Evolutionary conservation across 2,888 invertebrate genomes (phyloP).

Genomic region (Drosophila subquinaria): DNA sequence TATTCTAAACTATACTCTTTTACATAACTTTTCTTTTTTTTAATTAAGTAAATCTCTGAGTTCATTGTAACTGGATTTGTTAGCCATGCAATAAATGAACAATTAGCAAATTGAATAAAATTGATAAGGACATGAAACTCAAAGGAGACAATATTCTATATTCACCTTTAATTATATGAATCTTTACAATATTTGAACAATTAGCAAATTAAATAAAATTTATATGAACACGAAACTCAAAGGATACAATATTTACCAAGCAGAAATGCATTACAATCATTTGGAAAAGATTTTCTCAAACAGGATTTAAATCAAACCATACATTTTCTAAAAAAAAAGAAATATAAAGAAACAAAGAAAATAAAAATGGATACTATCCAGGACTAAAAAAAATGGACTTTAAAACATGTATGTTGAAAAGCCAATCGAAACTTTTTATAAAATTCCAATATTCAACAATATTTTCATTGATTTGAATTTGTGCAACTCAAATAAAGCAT

Average conservation of each 20-base stretch:
- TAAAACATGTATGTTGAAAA: neutral
- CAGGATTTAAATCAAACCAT: neutral
- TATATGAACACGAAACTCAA: too few relatives aligned
- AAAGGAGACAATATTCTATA: neutral
- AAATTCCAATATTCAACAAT: neutral
- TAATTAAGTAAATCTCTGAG: too few relatives aligned
- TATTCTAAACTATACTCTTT: too few relatives aligned
- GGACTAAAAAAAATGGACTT: neutral
- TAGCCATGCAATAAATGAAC: too few relatives aligned
- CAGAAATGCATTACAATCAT: neutral
- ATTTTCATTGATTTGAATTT: constrained; percentile 14
- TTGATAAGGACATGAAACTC: neutral
- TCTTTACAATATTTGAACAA: neutral
- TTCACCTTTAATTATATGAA: too few relatives aligned
- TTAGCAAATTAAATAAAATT: too few relatives aligned
- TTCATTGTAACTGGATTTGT: too few relatives aligned
- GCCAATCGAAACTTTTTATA: constrained; percentile 6
- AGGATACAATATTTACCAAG: too few relatives aligned
- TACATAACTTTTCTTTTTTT: too few relatives aligned
- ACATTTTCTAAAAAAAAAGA: neutral
- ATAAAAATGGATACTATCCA: neutral
- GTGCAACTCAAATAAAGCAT: constrained; percentile 6
- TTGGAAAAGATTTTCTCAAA: neutral
- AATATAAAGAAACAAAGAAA: too few relatives aligned
- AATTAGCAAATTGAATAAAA: neutral